Evolutionary conservation across 1,140 invertebrate genomes (phyloP).

Genomic region (Eupristina koningsbergeri): DNA sequence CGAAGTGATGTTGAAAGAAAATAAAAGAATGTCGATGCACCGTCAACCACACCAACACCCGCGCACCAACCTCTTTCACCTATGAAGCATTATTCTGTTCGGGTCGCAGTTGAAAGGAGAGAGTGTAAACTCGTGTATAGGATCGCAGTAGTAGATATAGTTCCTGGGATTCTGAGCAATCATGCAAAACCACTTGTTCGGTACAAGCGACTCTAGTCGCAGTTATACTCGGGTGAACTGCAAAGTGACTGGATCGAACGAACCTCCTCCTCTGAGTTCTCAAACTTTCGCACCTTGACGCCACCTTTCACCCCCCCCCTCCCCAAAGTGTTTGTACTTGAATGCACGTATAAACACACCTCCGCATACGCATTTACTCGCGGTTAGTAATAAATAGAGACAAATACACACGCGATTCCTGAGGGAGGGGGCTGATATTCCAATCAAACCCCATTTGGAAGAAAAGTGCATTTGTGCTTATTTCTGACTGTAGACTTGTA

Average conservation of each 20-base stretch:
- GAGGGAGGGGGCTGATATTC: not conserved
- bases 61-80: not conserved
- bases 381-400: not conserved
- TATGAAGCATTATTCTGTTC: not conserved
- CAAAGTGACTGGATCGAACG: conserved; percentile 35
- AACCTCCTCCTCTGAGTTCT: not conserved
- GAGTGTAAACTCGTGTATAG: conserved; percentile 36
- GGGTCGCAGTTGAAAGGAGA: not conserved
- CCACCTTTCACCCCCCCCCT: no score
- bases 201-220: conserved; percentile 8
- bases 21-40: not conserved
- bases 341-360: not conserved
- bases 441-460: not conserved
- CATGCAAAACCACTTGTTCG: conserved; percentile 38
- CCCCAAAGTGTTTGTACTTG: conserved; percentile 7
- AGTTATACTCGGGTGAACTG: conserved; percentile 12
- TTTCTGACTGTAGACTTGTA: not conserved
- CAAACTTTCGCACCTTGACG: conserved; percentile 33
- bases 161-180: conserved; percentile 1
- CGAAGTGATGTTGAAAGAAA: not conserved
- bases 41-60: not conserved
- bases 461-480: not conserved
- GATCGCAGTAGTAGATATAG: not conserved
- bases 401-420: not conserved
- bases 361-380: no score